These are phyloP conservation scores for Myripristis murdjan DNA, from an alignment of 2,797 vertebrate species.

Conservation along the genomic window DNA sequence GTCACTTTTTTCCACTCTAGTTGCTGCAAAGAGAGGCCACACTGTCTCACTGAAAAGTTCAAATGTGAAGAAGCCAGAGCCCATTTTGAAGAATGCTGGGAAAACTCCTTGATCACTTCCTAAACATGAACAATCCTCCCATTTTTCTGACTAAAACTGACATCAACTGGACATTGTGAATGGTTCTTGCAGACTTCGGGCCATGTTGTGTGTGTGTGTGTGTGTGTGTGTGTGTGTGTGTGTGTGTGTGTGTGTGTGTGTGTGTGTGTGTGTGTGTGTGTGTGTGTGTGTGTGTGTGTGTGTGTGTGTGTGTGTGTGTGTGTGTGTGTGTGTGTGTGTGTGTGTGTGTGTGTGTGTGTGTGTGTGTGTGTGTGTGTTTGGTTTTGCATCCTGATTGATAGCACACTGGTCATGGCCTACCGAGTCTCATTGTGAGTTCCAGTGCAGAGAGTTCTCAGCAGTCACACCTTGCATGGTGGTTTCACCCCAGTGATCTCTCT, in stretches of 20 bases:
- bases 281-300: constrained; percentile 29
- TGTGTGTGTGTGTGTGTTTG: not conserved
- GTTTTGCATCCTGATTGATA: constrained; percentile 55
- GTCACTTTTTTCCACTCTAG: constrained; percentile 58
- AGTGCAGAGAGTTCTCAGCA: constrained; percentile 43
- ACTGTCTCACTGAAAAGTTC: constrained; percentile 72
- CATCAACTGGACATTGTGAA: constrained; percentile 48
- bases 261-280: not conserved
- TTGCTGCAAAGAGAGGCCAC: constrained; percentile 69
- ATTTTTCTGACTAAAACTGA: constrained; percentile 51
- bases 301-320: constrained; percentile 32
- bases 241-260: not conserved
- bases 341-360: constrained; percentile 29
- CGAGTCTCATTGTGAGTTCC: constrained; percentile 48
- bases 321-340: constrained; percentile 16
- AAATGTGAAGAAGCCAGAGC: constrained; percentile 86
- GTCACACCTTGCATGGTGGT: constrained; percentile 41
- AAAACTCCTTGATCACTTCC: constrained; percentile 73
- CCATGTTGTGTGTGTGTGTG: constrained; percentile 40
- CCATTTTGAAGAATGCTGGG: constrained; percentile 79
- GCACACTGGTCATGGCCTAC: constrained; percentile 65
- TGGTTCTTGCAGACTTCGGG: constrained; percentile 53
- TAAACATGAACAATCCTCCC: constrained; percentile 60
- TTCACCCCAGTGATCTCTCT: constrained; percentile 31
- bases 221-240: constrained; percentile 18